These are phyloP conservation scores for Limnephilus marmoratus DNA, from an alignment of 2,888 invertebrate genomes.

Conservation along the genomic window DNA sequence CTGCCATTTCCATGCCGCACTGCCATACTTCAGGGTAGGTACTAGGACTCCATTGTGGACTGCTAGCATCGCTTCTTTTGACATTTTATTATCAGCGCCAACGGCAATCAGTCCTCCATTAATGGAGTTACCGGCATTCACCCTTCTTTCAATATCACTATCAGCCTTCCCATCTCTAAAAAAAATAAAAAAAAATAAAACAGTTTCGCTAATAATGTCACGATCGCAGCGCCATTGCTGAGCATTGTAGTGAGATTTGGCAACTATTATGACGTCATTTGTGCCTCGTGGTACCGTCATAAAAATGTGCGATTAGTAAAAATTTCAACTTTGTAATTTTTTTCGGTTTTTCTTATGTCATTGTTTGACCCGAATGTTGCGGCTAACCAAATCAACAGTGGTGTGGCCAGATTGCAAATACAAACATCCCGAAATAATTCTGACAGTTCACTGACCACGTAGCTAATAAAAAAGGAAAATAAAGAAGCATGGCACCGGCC, in stretches of 20 bases:
- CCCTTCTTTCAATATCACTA: too few relatives aligned
- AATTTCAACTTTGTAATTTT: not conserved
- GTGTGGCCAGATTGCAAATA: slow-evolving; percentile 33
- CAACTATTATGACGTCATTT: not conserved
- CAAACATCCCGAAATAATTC: slow-evolving; percentile 35
- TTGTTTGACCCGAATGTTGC: not conserved
- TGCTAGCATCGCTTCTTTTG: too few relatives aligned
- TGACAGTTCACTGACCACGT: slow-evolving; percentile 10
- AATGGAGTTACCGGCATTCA: too few relatives aligned
- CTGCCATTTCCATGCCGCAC: too few relatives aligned
- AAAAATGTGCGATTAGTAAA: not conserved
- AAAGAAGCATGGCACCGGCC: not conserved
- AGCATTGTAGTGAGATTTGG: not conserved
- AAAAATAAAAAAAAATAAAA: too few relatives aligned
- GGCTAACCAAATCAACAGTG: not conserved
- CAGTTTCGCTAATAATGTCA: not conserved
- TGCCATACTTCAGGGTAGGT: too few relatives aligned
- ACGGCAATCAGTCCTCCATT: too few relatives aligned
- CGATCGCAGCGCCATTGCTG: not conserved
- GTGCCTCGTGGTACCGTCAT: not conserved
- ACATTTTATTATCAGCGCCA: too few relatives aligned
- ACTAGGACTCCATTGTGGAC: too few relatives aligned
- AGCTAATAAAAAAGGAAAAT: not conserved
- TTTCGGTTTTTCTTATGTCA: not conserved
- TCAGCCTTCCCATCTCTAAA: too few relatives aligned